Evolutionary conservation across 2,888 invertebrate species (phyloP).

Genomic region (Tenthredo livida): DNA sequence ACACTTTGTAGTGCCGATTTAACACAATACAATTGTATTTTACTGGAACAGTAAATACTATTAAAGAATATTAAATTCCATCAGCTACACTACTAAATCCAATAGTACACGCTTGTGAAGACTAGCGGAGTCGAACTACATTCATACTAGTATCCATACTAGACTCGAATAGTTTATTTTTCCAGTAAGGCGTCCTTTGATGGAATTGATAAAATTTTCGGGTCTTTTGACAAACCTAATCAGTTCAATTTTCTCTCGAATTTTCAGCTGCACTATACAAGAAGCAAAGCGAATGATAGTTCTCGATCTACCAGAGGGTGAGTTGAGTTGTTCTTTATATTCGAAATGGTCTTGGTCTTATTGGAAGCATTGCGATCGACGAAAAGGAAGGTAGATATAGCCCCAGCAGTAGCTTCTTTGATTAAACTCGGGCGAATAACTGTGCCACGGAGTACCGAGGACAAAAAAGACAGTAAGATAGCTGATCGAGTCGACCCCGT

Average conservation of each 20-base stretch:
- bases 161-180: no score
- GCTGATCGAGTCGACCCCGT: constrained; percentile 35
- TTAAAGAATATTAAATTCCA: no score
- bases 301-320: background rate
- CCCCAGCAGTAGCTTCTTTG: constrained; percentile 35
- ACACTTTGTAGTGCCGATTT: no score
- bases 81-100: no score
- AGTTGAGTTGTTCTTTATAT: constrained; percentile 16
- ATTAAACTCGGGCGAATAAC: constrained; percentile 44
- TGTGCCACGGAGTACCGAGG: constrained; percentile 38
- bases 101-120: no score
- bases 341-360: constrained; percentile 20
- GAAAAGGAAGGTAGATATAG: background rate
- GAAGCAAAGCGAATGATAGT: constrained; percentile 10
- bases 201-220: background rate
- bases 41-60: no score
- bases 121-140: no score
- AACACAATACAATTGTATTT: no score
- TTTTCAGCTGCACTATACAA: background rate
- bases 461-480: background rate
- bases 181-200: no score
- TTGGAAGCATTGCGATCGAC: background rate
- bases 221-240: background rate
- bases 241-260: background rate
- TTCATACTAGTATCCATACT: no score